Evolutionary conservation across 2,113 vertebrate species (phyloP).

Genomic region (Kryptolebias marmoratus): DNA sequence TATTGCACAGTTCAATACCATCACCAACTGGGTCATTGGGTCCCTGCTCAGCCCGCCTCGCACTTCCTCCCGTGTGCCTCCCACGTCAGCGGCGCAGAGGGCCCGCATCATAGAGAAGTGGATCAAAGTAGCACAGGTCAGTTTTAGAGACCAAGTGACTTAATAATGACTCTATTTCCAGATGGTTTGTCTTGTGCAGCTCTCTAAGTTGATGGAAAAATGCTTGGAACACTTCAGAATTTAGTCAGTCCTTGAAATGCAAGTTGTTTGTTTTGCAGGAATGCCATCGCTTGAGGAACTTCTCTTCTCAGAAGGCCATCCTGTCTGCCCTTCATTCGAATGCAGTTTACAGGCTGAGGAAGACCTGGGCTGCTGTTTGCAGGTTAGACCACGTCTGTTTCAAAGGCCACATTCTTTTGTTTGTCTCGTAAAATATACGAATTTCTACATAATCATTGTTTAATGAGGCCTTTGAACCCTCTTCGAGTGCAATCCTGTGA

Average conservation of each 20-base stretch:
- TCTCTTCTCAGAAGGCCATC: slow-evolving; percentile 88
- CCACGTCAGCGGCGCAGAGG: slow-evolving; percentile 71
- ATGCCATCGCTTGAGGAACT: slow-evolving; percentile 85
- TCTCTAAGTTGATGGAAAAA: background rate
- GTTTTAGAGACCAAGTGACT: background rate
- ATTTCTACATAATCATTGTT: slow-evolving; percentile 23
- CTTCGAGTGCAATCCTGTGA: slow-evolving; percentile 12
- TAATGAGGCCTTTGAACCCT: slow-evolving; percentile 42
- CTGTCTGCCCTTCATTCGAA: slow-evolving; percentile 90
- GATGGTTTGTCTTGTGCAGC: too few relatives aligned
- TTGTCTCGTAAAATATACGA: background rate
- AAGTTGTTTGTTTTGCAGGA: slow-evolving; percentile 69
- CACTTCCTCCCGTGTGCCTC: slow-evolving; percentile 32
- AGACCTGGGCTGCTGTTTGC: slow-evolving; percentile 86
- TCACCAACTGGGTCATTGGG: slow-evolving; percentile 86
- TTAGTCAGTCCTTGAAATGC: background rate
- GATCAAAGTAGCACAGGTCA: slow-evolving; percentile 88
- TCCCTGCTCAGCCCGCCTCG: slow-evolving; percentile 80
- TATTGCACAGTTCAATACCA: slow-evolving; percentile 86
- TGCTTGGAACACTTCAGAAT: background rate
- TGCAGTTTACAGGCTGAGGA: slow-evolving; percentile 87
- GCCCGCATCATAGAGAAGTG: slow-evolving; percentile 88
- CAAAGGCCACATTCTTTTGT: background rate
- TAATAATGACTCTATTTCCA: background rate
- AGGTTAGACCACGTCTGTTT: slow-evolving; percentile 67